These are phyloP conservation scores for Odocoileus hemionus DNA, from an alignment of 2,113 vertebrate species.

Conservation along the genomic window DNA sequence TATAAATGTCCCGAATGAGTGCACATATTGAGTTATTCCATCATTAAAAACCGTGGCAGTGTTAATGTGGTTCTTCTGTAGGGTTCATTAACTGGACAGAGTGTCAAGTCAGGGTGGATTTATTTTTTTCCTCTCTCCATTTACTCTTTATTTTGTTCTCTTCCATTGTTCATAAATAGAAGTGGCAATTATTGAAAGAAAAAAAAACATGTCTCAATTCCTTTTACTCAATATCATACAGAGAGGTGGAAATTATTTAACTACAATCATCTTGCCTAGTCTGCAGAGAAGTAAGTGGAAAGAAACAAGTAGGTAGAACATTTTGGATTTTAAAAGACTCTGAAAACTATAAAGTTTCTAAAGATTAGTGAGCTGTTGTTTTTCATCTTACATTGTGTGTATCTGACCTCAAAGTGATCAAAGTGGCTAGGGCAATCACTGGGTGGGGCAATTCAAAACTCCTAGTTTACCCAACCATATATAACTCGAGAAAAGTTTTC, in stretches of 20 bases:
- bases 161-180: slow-evolving; percentile 68
- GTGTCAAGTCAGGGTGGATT: slow-evolving; percentile 65
- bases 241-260: slow-evolving; percentile 26
- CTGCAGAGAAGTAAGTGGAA: background rate
- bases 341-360: background rate
- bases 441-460: background rate
- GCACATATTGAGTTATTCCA: slow-evolving; percentile 73
- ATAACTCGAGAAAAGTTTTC: background rate
- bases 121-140: slow-evolving; percentile 72
- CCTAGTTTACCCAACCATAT: background rate
- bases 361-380: background rate
- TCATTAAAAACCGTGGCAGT: slow-evolving; percentile 72
- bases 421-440: background rate
- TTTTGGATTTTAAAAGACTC: background rate
- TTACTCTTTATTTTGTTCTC: slow-evolving; percentile 59
- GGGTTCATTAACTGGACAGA: slow-evolving; percentile 72
- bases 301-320: background rate
- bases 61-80: slow-evolving; percentile 60
- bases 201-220: slow-evolving; percentile 49
- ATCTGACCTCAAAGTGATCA: slow-evolving; percentile 9
- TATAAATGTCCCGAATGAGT: slow-evolving; percentile 60
- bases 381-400: background rate
- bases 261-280: slow-evolving; percentile 10
- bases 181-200: slow-evolving; percentile 27
- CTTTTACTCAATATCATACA: background rate